Evolutionary conservation across 2,888 invertebrate species (phyloP).

Genomic region (Limnephilus marmoratus): DNA sequence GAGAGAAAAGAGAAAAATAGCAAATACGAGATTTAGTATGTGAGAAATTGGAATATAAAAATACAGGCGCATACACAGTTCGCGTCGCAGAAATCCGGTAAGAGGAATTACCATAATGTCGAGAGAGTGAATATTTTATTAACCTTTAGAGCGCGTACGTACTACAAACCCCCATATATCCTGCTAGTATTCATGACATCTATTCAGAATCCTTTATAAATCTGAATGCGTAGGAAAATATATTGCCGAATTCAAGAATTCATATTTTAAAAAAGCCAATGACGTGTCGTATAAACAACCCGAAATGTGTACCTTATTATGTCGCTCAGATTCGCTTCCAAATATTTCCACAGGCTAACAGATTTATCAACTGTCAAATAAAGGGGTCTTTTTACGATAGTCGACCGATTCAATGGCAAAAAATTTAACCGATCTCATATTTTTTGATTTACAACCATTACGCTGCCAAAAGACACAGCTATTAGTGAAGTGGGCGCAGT

Average conservation of each 20-base stretch:
- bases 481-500: background rate
- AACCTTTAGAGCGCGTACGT: conserved; percentile 55
- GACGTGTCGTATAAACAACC: background rate
- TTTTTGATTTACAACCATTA: background rate
- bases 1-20: conserved; percentile 10
- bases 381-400: background rate
- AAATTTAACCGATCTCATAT: background rate
- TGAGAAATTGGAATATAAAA: conserved; percentile 63
- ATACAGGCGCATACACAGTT: conserved; percentile 60
- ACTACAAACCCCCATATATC: conserved; percentile 20
- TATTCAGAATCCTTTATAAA: conserved; percentile 49
- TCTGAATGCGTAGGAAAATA: conserved; percentile 55
- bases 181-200: conserved; percentile 59
- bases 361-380: conserved; percentile 2
- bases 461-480: background rate
- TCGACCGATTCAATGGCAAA: background rate
- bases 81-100: conserved; percentile 55
- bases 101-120: conserved; percentile 64
- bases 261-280: conserved; percentile 14
- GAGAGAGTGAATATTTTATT: conserved; percentile 64
- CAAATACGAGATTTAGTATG: conserved; percentile 61
- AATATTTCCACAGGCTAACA: background rate
- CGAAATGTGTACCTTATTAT: background rate
- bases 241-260: conserved; percentile 51
- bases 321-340: background rate